phyloP scores from a whole-genome alignment of 2,888 invertebrate genomes.

The Lordiphosa andalusiaca region DNA sequence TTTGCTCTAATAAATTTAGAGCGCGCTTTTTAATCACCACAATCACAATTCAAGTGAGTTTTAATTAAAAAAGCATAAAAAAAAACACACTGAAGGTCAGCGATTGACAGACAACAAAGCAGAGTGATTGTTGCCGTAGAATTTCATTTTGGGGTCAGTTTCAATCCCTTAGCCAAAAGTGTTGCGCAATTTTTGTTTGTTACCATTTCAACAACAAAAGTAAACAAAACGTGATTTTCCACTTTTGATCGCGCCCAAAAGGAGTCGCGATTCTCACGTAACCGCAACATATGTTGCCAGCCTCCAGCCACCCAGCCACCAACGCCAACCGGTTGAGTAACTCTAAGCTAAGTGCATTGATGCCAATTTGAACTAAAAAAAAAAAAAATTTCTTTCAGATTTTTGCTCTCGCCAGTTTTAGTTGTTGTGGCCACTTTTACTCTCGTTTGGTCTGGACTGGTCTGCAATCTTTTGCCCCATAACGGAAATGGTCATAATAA shows the following conservation, averaged over 20 bases:
- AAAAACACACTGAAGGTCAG: conserved; percentile 35
- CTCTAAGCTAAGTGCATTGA: conserved; percentile 20
- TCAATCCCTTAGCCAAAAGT: conserved; percentile 21
- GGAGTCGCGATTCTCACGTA: conserved; percentile 69
- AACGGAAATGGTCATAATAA: conserved; percentile 68
- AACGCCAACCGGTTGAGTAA: conserved; percentile 64
- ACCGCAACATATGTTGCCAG: conserved; percentile 51
- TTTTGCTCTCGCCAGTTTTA: conserved; percentile 51
- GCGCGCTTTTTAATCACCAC: conserved; percentile 33
- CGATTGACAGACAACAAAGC: conserved; percentile 9
- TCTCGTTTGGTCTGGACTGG: conserved; percentile 33
- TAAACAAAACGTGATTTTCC: conserved; percentile 67
- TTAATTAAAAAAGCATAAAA: conserved; percentile 56
- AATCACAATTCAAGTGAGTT: conserved; percentile 49
- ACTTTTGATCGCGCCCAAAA: conserved; percentile 70
- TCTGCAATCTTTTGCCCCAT: conserved; percentile 36
- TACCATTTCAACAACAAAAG: conserved; percentile 48
- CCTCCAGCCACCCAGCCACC: conserved; percentile 17
- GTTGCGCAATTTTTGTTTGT: conserved; percentile 51
- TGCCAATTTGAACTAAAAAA: conserved; percentile 45
- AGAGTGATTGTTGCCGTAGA: conserved; percentile 35
- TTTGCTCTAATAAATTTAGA: conserved; percentile 52
- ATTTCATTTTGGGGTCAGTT: conserved; percentile 59
- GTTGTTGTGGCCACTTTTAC: conserved; percentile 55
- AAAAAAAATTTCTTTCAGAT: conserved; percentile 51